Percentiles rank a stretch among this genome's conserved stretches.
Conservation (phyloP, 2,888 invertebrate species). For the Strigamia maritima region DNA sequence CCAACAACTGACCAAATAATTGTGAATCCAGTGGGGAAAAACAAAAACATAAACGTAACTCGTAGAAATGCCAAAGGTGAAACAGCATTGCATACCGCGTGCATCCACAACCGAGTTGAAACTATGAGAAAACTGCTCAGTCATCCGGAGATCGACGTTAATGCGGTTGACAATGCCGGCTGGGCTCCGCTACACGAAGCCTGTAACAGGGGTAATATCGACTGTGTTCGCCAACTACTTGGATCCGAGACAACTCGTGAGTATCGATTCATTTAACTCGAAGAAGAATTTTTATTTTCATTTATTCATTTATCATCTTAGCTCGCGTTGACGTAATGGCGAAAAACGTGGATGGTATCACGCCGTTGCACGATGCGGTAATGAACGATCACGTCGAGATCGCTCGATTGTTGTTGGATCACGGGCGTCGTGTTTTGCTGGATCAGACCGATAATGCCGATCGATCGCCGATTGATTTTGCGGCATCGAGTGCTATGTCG, state of each 20-base stretch:
- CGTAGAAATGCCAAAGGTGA: slow-evolving; percentile 43
- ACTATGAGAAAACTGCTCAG: slow-evolving; percentile 47
- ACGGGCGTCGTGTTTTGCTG: background rate
- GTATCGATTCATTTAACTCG: no score
- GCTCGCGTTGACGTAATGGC: background rate
- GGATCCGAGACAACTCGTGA: no score
- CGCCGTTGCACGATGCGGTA: slow-evolving; percentile 39
- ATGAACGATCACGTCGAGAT: slow-evolving; percentile 2
- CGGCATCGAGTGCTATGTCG: background rate
- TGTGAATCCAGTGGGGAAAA: background rate
- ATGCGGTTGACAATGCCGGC: slow-evolving; percentile 39
- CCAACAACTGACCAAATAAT: background rate
- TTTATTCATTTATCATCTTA: no score
- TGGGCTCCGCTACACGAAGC: slow-evolving; percentile 42
- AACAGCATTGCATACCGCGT: slow-evolving; percentile 49
- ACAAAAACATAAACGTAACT: background rate
- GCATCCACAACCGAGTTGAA: slow-evolving; percentile 48
- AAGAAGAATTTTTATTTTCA: no score
- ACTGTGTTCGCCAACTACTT: slow-evolving; percentile 37
- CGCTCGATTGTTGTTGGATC: background rate
- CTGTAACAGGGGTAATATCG: slow-evolving; percentile 26
- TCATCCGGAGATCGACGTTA: slow-evolving; percentile 46
- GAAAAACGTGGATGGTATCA: slow-evolving; percentile 27
- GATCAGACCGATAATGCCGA: background rate
- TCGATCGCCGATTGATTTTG: background rate